Evolutionary conservation across 2,113 vertebrate genomes (phyloP), one percentile per base, ranked within the genome.

Genomic region (Salminus brasiliensis): DNA sequence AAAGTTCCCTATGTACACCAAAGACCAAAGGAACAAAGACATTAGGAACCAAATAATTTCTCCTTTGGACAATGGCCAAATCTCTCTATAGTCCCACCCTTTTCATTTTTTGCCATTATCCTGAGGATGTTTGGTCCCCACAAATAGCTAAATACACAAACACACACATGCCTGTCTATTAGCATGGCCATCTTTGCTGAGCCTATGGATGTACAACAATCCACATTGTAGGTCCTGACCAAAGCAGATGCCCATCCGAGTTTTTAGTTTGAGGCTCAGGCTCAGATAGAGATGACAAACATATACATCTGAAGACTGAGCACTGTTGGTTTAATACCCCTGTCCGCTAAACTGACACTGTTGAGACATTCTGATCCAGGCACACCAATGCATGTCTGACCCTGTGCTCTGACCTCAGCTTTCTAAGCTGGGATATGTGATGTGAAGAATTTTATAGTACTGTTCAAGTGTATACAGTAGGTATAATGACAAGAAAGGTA

Each of bases 201-300:
- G 81, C 76, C 81, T 65, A 23, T 55, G 52, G 32, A 68, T 69
- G 41, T 45, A 70, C 36, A 25, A 32, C 49, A 45, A 16, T 78
- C 53, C 36, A 45, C 49, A 32, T 57, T 36, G 60, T 25, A 66
- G 1, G 30, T 30, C 25, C 62, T 53, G 59, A 52, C 41, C 7
- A 63, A 34, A 32, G 2, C 12, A 47, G 4, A 11, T 47, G 12
- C 45, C 4, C 13, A 11, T 47, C 2, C 45, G 12, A 47, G n/a
- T n/a, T n/a, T n/a, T n/a, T n/a, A n/a, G n/a, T n/a, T n/a, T n/a
- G n/a, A n/a, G n/a, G n/a, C n/a, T n/a, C n/a, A n/a, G n/a, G n/a
- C n/a, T n/a, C n/a, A n/a, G n/a, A n/a, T n/a, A n/a, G n/a, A n/a
- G n/a, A n/a, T n/a, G n/a, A n/a, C n/a, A n/a, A n/a, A n/a, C n/a